Conservation (phyloP, 2,888 invertebrate species). For the Hirtodrosophila trivittata region DNA sequence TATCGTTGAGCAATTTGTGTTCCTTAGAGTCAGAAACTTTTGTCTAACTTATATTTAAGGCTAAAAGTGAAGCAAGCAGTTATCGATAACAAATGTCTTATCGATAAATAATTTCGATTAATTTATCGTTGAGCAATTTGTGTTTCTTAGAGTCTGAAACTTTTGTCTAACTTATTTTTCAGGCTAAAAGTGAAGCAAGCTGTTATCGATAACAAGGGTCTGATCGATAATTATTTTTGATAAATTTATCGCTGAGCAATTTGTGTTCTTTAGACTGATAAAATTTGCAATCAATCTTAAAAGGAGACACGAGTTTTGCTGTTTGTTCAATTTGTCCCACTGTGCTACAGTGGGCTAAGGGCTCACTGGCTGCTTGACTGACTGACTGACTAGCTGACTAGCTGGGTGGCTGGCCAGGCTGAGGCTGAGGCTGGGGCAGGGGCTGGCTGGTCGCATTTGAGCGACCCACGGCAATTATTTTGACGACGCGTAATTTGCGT, state of each 20-base stretch:
- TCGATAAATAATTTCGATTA: background rate
- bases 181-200: background rate
- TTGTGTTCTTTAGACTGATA: no score
- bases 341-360: conserved; percentile 32
- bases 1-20: no score
- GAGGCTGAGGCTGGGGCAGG: conserved; percentile 9
- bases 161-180: no score
- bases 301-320: no score
- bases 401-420: conserved; percentile 16
- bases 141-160: no score
- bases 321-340: conserved; percentile 18
- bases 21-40: no score
- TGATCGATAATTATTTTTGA: no score
- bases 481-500: conserved; percentile 78
- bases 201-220: background rate
- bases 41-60: no score
- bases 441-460: conserved; percentile 32
- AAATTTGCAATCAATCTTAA: no score
- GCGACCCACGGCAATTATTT: conserved; percentile 76
- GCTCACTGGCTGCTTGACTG: conserved; percentile 21
- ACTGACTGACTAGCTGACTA: conserved; percentile 10
- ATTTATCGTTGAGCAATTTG: no score
- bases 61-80: no score
- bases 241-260: background rate
- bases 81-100: background rate